phyloP scores from a whole-genome alignment of 1,140 invertebrate genomes.

The Nephotettix cincticeps region DNA sequence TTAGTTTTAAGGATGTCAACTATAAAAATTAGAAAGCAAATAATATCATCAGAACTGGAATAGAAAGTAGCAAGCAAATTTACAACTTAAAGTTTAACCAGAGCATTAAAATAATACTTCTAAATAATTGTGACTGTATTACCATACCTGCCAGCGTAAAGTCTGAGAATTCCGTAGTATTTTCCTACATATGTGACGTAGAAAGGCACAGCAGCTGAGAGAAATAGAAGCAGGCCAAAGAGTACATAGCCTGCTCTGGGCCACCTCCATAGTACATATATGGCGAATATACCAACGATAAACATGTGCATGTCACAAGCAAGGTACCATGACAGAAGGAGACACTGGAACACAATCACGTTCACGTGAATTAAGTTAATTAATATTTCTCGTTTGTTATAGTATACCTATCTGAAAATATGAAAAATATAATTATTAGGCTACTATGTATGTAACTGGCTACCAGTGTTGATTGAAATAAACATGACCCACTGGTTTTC shows the following conservation, averaged over 20 bases:
- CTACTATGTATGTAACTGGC: too few species aligned
- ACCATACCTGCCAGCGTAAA: constrained; percentile 6
- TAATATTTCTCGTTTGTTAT: too few species aligned
- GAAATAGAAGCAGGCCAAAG: background rate
- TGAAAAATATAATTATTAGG: too few species aligned
- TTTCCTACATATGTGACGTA: constrained; percentile 12
- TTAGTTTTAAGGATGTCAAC: too few species aligned
- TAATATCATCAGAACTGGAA: background rate
- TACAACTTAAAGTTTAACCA: background rate
- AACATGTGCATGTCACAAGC: constrained; percentile 65
- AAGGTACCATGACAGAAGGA: constrained; percentile 65
- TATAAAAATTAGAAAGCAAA: too few species aligned
- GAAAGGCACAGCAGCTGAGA: constrained; percentile 2
- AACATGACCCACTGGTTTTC: background rate
- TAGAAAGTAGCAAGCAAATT: background rate
- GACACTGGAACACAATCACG: constrained; percentile 54
- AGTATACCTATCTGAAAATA: too few species aligned
- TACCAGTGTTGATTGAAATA: background rate
- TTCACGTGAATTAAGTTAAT: too few species aligned
- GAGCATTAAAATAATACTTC: background rate
- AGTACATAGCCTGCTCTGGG: background rate
- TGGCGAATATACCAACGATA: constrained; percentile 54
- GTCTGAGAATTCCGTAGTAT: constrained; percentile 17
- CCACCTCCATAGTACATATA: constrained; percentile 39
- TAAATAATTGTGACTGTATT: too few species aligned